Evolutionary conservation across 2,113 vertebrate genomes (phyloP).

Genomic region (Galeopterus variegatus): DNA sequence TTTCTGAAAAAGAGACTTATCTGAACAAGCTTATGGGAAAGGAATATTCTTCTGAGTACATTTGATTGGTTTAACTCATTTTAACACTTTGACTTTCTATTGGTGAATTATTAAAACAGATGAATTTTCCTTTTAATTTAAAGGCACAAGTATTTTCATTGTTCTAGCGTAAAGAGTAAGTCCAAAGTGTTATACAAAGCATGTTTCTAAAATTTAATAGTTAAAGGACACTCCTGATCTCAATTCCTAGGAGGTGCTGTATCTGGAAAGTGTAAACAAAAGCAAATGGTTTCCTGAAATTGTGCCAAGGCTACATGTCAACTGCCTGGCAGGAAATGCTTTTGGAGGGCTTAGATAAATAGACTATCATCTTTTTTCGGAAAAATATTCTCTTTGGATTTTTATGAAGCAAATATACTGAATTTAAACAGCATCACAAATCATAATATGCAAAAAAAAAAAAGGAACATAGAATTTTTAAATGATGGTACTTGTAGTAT

Average conservation of each 20-base stretch:
- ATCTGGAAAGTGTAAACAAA: constrained; percentile 79
- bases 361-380: constrained; percentile 70
- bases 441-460: constrained; percentile 57
- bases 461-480: background rate
- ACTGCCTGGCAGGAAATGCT: constrained; percentile 84
- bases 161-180: background rate
- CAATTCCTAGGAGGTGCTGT: constrained; percentile 59
- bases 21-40: constrained; percentile 36
- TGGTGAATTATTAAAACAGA: constrained; percentile 58
- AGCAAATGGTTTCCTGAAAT: constrained; percentile 80
- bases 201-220: constrained; percentile 62
- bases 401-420: constrained; percentile 71
- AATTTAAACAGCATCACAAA: constrained; percentile 49
- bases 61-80: constrained; percentile 48
- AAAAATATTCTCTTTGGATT: constrained; percentile 69
- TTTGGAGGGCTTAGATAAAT: constrained; percentile 83
- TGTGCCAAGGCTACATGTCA: constrained; percentile 77
- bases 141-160: constrained; percentile 48
- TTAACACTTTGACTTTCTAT: constrained; percentile 39
- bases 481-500: background rate
- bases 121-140: constrained; percentile 50
- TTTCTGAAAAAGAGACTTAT: constrained; percentile 52
- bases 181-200: constrained; percentile 28
- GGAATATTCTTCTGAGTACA: constrained; percentile 43
- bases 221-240: constrained; percentile 62